Evolutionary conservation across 2,888 invertebrate species (phyloP), one percentile per base, ranked within the genome.

Genomic region (Ctena decussata): DNA sequence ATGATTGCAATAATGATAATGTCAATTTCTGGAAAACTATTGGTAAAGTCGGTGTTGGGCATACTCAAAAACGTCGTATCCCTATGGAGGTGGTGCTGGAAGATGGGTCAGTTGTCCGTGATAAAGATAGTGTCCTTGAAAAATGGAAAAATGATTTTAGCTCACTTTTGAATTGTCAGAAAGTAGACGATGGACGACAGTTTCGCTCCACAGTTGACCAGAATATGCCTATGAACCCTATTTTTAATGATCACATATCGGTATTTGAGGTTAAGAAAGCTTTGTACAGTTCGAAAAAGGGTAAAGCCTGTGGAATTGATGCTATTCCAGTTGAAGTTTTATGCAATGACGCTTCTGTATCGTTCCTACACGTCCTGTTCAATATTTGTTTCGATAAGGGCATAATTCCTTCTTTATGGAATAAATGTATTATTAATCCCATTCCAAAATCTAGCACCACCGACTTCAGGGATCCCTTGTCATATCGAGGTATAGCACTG

Each of bases 361-460:
- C 39, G 35, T 24, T 76, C n/a, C 39, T 65, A 65, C 73, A 73
- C 32, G 18, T 8, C 27, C n/a, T 81, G 32, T 81, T 81, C 49
- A 81, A 81, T 76, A 65, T 75, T 2, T 81, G 81, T 39, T 81
- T 81, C 37, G 21, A 41, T 5, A 77, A 35, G 1, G 77, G 80
- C 5, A 57, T 41, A 18, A 49, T 86, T 32, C 86, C 86, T 11
- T 30, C 57, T 44, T 37, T 18, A n/a, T 84, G 84, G 84, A 39
- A n/a, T 12, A 80, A 80, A 73, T 18, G 74, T 18, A 74, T 84
- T 30, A n/a, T 80, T 80, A 77, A 77, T 41, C 80, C 84, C 21
- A 8, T 53, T 60, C 60, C 30, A 27, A 60, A 60, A 18, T 30
- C 30, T 27, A 18, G 15, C 6, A 60, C 60, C 2, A 18, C 60